phyloP scores from a whole-genome alignment of 2,888 invertebrate genomes.

The Exephanes ischioxanthus region DNA sequence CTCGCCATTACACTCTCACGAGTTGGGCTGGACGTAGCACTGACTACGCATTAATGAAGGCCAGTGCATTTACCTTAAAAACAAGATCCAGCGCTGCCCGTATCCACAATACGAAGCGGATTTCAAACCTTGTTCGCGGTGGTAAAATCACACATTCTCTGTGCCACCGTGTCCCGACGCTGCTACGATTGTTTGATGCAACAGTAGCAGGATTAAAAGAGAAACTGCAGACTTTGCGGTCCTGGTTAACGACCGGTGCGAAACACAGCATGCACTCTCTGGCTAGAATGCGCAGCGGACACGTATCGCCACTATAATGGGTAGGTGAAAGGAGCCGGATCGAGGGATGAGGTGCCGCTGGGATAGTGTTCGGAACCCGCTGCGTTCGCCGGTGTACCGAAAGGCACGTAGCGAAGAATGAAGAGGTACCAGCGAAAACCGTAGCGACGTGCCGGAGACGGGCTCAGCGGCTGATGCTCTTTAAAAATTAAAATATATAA shows the following conservation, averaged over 20 bases:
- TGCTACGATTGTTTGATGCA: conserved; percentile 36
- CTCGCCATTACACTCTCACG: too few species aligned
- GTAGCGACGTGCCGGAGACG: conserved; percentile 25
- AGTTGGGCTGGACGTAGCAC: too few species aligned
- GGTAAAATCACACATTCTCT: conserved; percentile 35
- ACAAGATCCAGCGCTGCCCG: background rate
- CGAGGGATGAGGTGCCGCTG: conserved; percentile 31
- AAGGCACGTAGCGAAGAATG: conserved; percentile 44
- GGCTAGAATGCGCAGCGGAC: conserved; percentile 56
- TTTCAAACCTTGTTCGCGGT: background rate
- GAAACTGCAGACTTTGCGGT: conserved; percentile 61
- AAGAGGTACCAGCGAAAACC: conserved; percentile 33
- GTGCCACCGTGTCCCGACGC: background rate
- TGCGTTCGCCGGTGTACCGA: conserved; percentile 51
- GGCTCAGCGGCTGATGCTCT: conserved; percentile 28
- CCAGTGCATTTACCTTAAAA: background rate
- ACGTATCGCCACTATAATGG: conserved; percentile 42
- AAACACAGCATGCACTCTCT: conserved; percentile 50
- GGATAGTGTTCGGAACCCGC: conserved; percentile 44
- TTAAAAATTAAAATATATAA: conserved; percentile 6
- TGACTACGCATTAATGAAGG: too few species aligned
- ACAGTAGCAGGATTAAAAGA: conserved; percentile 23
- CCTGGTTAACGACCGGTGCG: conserved; percentile 61
- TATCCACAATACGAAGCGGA: background rate
- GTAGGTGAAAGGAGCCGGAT: conserved; percentile 12